phyloP scores from a whole-genome alignment of 2,797 vertebrate species.

The Gambelia wislizenii region DNA sequence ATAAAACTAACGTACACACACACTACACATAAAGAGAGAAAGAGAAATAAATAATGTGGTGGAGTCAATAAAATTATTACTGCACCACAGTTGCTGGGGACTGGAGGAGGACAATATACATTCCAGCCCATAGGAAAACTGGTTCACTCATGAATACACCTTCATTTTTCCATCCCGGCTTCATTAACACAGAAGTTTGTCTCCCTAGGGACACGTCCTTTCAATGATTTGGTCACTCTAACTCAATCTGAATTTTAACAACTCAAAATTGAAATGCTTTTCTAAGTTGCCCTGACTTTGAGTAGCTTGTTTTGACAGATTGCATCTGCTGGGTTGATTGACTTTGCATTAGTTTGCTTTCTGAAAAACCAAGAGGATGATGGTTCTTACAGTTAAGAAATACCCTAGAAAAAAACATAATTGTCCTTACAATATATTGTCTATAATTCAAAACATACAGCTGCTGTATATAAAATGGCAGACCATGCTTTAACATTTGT shows the following conservation, averaged over 20 bases:
- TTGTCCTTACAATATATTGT: not conserved
- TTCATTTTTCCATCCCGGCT: not conserved
- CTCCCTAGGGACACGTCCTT: not conserved
- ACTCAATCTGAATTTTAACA: not conserved
- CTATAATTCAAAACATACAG: not conserved
- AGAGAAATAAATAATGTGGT: not conserved
- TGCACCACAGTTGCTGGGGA: not conserved
- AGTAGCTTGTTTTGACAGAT: not conserved
- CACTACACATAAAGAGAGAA: not conserved
- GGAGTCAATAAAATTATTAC: too few relatives aligned
- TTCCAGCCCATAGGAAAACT: not conserved
- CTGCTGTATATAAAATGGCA: not conserved
- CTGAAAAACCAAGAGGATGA: not conserved
- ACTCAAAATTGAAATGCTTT: not conserved
- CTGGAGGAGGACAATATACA: not conserved
- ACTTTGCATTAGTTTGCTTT: not conserved
- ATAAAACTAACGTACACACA: not conserved
- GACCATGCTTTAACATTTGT: not conserved
- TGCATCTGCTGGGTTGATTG: not conserved
- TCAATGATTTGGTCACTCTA: not conserved
- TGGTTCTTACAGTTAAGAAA: too few relatives aligned
- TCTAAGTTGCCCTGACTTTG: not conserved
- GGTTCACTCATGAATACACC: not conserved
- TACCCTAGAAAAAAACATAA: not conserved
- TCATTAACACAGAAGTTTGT: not conserved